Evolutionary conservation across 2,113 vertebrate genomes (phyloP), one percentile per base, ranked within the genome.

Genomic region (Chaenocephalus aceratus): DNA sequence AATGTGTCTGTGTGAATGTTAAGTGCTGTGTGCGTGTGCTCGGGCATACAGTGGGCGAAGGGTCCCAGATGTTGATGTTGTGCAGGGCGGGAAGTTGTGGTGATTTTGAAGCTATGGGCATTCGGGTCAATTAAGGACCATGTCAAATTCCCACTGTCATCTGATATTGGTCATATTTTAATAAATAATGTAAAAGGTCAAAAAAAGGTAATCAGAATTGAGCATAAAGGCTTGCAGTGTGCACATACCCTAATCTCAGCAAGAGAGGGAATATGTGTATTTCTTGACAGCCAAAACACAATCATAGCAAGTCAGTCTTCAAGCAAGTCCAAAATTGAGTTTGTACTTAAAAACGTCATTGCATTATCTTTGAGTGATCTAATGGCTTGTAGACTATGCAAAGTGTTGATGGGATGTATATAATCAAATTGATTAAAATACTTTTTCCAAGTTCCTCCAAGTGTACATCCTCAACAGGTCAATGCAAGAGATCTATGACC

Each of bases 21-120:
- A 41, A 80, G 30, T 26, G 76, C 52, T 4, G 36, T 69, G 67
- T 57, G 69, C 75, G 36, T 75, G 73, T 74, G 67, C 15, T 56
- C 8, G n/a, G 26, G 71, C 5, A 21, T 34, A 30, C 13, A 75
- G 78, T 69, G 79, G 68, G 74, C 44, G 18, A 84, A 70, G 49
- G 49, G 61, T 79, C 83, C 85, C 86, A 83, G 76, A 91, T 90
- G 86, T 75, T 69, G 81, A 79, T 36, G 66, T 80, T 79, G 72
- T 77, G 63, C 36, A 16, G 68, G 46, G 10, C 66, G 11, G 48
- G 60, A 82, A 86, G 63, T 81, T 60, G 67, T 81, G 77, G 34
- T 77, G 30, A 72, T 73, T 41, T 68, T 26, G 36, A 82, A 72
- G 45, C 36, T 83, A 73, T 69, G 4, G 23, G 14, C 7, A 41